These are phyloP conservation scores for Drymodes brunneopygia DNA, from an alignment of 2,113 vertebrate genomes.

Conservation along the genomic window DNA sequence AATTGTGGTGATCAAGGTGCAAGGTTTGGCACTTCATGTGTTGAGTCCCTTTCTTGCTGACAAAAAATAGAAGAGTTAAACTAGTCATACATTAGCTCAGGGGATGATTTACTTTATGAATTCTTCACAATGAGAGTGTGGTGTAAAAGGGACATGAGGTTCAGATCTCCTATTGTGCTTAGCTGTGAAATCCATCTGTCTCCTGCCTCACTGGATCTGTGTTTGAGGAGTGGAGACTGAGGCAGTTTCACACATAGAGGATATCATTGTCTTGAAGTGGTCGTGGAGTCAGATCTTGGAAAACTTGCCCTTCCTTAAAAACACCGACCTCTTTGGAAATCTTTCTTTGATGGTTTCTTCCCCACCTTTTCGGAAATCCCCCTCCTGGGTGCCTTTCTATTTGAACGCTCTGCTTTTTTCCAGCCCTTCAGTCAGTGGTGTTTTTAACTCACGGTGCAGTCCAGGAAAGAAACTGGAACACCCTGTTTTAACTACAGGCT, in stretches of 20 bases:
- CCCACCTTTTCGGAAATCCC: constrained; percentile 47
- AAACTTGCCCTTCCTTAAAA: neutral
- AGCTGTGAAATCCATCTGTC: neutral
- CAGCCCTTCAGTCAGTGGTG: neutral
- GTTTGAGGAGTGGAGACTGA: neutral
- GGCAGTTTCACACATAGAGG: neutral
- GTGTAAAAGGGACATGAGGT: neutral
- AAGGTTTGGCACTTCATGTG: neutral
- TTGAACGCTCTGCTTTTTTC: neutral
- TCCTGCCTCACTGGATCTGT: neutral
- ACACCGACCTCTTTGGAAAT: neutral
- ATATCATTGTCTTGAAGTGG: neutral
- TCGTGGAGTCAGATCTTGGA: neutral
- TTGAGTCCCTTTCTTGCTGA: neutral
- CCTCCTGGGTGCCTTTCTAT: neutral
- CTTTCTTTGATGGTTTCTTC: constrained; percentile 46
- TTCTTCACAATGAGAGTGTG: neutral
- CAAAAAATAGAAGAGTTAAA: neutral
- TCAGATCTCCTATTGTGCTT: neutral
- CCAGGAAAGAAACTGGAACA: neutral
- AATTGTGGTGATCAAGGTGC: neutral
- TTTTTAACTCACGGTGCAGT: neutral
- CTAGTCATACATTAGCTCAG: neutral
- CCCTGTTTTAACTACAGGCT: neutral
- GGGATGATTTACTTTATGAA: neutral